These are phyloP conservation scores for Nothocercus julius DNA, from an alignment of 2,113 vertebrate species.

Conservation along the genomic window DNA sequence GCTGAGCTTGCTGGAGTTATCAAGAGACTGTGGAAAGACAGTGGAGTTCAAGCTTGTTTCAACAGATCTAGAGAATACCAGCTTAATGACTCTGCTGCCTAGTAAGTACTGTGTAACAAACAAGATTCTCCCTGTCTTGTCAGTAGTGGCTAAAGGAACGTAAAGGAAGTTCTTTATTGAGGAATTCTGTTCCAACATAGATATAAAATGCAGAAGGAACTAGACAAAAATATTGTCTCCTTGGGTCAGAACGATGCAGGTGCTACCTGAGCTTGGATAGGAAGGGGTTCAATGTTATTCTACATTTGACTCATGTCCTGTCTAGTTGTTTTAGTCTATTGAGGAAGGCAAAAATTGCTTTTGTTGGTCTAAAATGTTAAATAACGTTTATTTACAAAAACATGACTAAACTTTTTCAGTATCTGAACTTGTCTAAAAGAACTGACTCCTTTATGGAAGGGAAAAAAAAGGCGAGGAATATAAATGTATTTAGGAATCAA, in stretches of 20 bases:
- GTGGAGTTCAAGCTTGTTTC: constrained; percentile 95
- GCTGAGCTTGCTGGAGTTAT: constrained; percentile 95
- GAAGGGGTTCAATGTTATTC: neutral
- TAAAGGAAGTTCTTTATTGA: neutral
- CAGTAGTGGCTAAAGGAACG: neutral
- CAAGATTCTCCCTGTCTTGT: neutral
- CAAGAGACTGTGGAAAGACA: constrained; percentile 95
- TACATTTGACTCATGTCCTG: neutral
- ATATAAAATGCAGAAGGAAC: neutral
- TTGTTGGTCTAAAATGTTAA: neutral
- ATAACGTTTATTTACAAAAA: neutral
- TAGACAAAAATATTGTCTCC: neutral
- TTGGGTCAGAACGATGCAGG: neutral
- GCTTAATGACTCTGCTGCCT: constrained; percentile 97
- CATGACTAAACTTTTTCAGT: neutral
- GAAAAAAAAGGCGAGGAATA: neutral
- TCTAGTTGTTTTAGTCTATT: neutral
- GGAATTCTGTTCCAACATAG: neutral
- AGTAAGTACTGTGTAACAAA: constrained; percentile 83
- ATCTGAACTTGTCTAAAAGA: neutral
- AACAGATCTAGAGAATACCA: constrained; percentile 97
- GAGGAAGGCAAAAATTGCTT: neutral
- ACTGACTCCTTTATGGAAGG: neutral
- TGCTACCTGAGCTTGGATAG: neutral
- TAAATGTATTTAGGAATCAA: neutral